Base-by-base conservation (phyloP, 2,797 vertebrate genomes). In the Oryzias dopingdopingensis region DNA sequence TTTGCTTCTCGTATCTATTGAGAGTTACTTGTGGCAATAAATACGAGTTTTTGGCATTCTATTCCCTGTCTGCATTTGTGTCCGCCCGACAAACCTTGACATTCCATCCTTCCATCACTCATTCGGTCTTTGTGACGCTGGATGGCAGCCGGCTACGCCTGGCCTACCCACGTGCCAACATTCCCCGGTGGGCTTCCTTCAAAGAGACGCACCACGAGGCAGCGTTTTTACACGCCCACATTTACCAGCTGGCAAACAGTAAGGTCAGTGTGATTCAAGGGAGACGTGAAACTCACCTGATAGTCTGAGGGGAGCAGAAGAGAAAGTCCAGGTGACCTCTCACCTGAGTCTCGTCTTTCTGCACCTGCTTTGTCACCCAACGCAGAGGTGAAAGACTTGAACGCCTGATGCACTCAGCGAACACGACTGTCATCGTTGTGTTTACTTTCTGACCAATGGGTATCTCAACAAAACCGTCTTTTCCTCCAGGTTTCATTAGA, bases 61-160 rank as follows among this genome's bases (percentile, higher is more conserved):
- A n/a, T n/a, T n/a, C n/a, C n/a, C n/a, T n/a, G n/a, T n/a, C n/a
- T n/a, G n/a, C n/a, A n/a, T n/a, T n/a, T n/a, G n/a, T n/a, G n/a
- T n/a, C n/a, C n/a, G n/a, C n/a, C n/a, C n/a, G n/a, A n/a, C n/a
- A n/a, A n/a, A n/a, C n/a, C n/a, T n/a, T n/a, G 80, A 83, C 88
- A 0, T 94, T 92, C 83, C 93, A 94, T 59, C 91, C 90, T 0
- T 93, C 91, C 0, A 72, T 93, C 62, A 92, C 87, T 0, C 91
- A 93, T 56, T 93, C 94, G 0, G 93, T 95, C 59, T 84, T 90
- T 0, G 92, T 88, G 54, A 85, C 74, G 1, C 83, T 96, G 84
- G 90, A 93, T 15, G 90, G 92, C 8, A 72, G 86, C 59, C 67
- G 59, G 50, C 82, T 96, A 74, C 86, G 53, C 26, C 88, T 95